Percentiles rank a stretch among this genome's conserved stretches.
Conservation (phyloP, 92 coral and sea anemone species). For the Porites evermanni region DNA sequence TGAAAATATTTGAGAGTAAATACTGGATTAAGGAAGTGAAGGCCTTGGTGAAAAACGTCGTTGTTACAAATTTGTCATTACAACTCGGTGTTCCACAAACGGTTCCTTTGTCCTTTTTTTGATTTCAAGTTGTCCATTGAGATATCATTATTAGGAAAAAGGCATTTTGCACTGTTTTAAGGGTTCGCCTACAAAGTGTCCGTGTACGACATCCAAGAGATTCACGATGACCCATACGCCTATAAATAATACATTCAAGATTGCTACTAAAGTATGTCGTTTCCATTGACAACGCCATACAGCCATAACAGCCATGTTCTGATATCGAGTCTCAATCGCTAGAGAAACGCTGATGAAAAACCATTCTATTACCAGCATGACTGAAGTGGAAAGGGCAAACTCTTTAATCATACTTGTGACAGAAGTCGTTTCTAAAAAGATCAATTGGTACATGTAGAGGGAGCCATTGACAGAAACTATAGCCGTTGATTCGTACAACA, state of each 20-base stretch:
- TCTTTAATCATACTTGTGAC: no score
- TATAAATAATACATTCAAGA: background rate
- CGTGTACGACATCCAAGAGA: background rate
- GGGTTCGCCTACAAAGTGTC: background rate
- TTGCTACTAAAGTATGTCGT: background rate
- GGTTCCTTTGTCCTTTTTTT: no score
- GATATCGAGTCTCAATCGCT: slow-evolving; percentile 46
- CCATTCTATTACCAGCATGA: background rate
- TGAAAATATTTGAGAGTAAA: no score
- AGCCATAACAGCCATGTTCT: slow-evolving; percentile 55
- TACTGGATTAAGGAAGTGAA: no score
- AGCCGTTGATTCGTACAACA: background rate
- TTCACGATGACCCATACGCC: background rate
- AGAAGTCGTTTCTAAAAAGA: no score
- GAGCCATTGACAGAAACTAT: background rate
- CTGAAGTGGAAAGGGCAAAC: background rate
- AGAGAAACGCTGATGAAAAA: slow-evolving; percentile 43
- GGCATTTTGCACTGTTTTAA: background rate
- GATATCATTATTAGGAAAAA: background rate
- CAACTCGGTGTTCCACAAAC: no score
- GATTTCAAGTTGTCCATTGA: no score
- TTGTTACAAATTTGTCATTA: no score
- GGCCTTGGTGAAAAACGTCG: no score
- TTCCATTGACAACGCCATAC: background rate
- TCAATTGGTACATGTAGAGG: no score